Evolutionary conservation across 1,140 invertebrate species (phyloP), one percentile per base, ranked within the genome.

Genomic region (Propsilocerus akamusi): DNA sequence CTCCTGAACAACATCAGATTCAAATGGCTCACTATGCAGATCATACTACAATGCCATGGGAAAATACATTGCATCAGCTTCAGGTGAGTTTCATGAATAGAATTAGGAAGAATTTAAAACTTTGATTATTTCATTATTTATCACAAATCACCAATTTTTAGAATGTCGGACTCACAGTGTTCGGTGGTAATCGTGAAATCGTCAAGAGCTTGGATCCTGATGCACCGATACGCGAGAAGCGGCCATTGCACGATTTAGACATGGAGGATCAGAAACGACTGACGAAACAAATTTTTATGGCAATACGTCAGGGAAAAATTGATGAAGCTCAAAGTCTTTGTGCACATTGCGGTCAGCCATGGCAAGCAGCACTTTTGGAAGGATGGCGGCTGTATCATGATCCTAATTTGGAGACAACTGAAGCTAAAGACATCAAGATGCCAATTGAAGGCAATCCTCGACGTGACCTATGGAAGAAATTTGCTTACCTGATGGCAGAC

Each of bases 141-240:
- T 11, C n/a, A 2, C n/a, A 11, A 30, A 30, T 30, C n/a, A 30
- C 10, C 6, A 6, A 57, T 49, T 48, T 41, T 48, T 54, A 65
- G 26, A 63, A 62, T 24, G 34, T 54, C n/a, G 56, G 58, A 24
- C 68, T 67, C 2, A 72, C 78, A 11, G 68, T 72, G 0, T 80
- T 80, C 58, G 52, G 58, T 11, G 74, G 72, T 25, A 66, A 68
- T 2, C 65, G 74, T 46, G 69, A 74, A 49, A 69, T 86, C 47
- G 77, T 91, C 0, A 75, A 78, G 11, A 75, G 77, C 54, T 67
- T 97, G 56, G 92, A 98, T 69, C 92, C 92, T n/a, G 93, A 97
- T 78, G 91, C 91, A 26, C 82, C 86, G 0, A 68, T 78, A 20
- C 72, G 89, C 51, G 79, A 94, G 59, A 79, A 79, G 17, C 80